Conservation (phyloP, 2,113 vertebrate species). For the Callithrix jacchus region DNA sequence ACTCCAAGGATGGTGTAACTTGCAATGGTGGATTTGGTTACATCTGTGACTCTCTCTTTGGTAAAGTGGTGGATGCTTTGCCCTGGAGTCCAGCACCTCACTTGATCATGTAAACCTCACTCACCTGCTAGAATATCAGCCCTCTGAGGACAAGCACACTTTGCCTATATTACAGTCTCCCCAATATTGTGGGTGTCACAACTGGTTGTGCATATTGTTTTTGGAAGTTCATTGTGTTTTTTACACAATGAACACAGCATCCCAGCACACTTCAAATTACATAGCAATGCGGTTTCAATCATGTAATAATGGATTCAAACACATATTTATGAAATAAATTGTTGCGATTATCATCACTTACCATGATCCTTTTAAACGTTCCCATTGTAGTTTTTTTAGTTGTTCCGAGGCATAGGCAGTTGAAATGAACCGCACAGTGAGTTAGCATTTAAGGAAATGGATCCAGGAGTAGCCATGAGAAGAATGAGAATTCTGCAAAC, state of each 20-base stretch:
- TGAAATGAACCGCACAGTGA: neutral
- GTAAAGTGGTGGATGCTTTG: neutral
- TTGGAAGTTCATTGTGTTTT: neutral
- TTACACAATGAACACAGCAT: neutral
- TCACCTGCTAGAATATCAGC: neutral
- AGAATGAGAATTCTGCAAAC: neutral
- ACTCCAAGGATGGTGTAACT: neutral
- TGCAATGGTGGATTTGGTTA: rapidly evolving
- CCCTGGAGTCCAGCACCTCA: neutral
- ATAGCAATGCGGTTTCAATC: neutral
- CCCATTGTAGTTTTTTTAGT: neutral
- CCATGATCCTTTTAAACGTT: neutral
- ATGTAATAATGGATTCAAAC: neutral
- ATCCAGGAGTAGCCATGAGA: neutral
- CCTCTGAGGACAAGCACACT: neutral
- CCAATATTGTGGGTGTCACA: rapidly evolving
- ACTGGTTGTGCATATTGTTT: neutral
- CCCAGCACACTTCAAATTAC: neutral
- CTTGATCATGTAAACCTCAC: neutral
- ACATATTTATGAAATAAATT: neutral
- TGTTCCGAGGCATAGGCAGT: neutral
- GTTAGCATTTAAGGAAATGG: neutral
- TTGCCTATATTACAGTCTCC: neutral
- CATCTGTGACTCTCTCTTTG: neutral
- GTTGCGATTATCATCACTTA: neutral